Percentiles rank a stretch among this genome's conserved stretches.
Conservation (phyloP, 2,797 vertebrate species). For the Poliocrania exsul region DNA sequence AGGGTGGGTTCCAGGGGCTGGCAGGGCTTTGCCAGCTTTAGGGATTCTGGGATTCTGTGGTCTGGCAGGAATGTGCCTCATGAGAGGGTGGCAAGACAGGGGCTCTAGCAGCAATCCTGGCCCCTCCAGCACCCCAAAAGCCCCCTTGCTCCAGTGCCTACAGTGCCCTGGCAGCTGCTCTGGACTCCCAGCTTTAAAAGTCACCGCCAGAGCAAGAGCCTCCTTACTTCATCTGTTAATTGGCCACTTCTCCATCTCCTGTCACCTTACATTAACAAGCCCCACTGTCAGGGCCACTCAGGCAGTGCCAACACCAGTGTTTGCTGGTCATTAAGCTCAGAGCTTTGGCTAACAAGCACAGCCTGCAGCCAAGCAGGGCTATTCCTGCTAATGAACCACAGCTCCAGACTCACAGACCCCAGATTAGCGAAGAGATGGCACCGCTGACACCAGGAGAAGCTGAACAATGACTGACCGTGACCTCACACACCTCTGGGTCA, state of each 20-base stretch:
- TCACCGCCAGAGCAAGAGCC: neutral
- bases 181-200: neutral
- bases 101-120: neutral
- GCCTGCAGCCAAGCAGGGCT: neutral
- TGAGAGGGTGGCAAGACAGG: neutral
- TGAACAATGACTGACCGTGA: neutral
- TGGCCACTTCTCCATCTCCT: neutral
- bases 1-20: neutral
- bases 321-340: neutral
- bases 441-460: neutral
- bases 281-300: neutral
- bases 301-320: rapidly evolving
- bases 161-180: neutral
- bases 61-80: neutral
- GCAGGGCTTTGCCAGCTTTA: neutral
- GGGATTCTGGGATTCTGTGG: rapidly evolving
- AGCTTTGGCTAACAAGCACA: neutral
- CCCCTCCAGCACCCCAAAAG: neutral
- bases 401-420: neutral
- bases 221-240: neutral
- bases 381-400: neutral
- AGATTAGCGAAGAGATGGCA: neutral
- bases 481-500: neutral
- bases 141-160: rapidly evolving
- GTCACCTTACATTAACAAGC: neutral